Evolutionary conservation across 37 sponge, comb jelly and placozoan genomes (phyloP).

Genomic region (Crambe crambe): DNA sequence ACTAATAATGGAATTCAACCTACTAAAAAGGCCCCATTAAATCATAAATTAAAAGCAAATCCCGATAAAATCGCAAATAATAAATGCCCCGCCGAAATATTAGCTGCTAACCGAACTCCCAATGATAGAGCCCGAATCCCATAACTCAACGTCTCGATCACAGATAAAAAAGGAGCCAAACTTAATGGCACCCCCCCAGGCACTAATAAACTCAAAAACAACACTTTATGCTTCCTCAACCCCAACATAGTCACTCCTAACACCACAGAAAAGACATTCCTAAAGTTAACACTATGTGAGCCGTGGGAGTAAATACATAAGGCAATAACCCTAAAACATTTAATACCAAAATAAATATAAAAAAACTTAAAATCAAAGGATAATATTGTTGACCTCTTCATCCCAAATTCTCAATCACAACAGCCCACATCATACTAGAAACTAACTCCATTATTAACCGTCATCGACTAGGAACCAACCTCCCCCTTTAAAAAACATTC

Average conservation of each 20-base stretch:
- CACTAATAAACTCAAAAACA: slow-evolving; percentile 77
- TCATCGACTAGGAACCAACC: slow-evolving; percentile 55
- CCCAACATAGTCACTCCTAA: slow-evolving; percentile 69
- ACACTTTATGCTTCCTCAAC: slow-evolving; percentile 31
- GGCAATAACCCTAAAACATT: slow-evolving; percentile 79
- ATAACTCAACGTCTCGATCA: slow-evolving; percentile 76
- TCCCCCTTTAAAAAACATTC: slow-evolving; percentile 53
- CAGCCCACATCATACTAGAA: slow-evolving; percentile 54
- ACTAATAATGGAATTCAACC: slow-evolving; percentile 68
- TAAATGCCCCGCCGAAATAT: slow-evolving; percentile 83
- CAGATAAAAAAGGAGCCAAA: slow-evolving; percentile 61
- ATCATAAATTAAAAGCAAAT: slow-evolving; percentile 74
- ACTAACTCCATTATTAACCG: slow-evolving; percentile 65
- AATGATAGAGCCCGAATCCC: slow-evolving; percentile 69
- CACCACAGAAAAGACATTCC: slow-evolving; percentile 73
- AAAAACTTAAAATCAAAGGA: slow-evolving; percentile 69
- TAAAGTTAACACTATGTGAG: slow-evolving; percentile 73
- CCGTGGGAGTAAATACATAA: slow-evolving; percentile 79
- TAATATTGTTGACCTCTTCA: slow-evolving; percentile 57
- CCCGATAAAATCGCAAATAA: slow-evolving; percentile 85
- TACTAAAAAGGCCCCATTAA: slow-evolving; percentile 38
- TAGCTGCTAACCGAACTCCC: slow-evolving; percentile 76
- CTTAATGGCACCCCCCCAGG: slow-evolving; percentile 68
- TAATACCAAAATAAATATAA: slow-evolving; percentile 70
- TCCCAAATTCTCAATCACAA: slow-evolving; percentile 71